Conservation (phyloP, 1,140 invertebrate species). For the Drosophila rhopaloa region DNA sequence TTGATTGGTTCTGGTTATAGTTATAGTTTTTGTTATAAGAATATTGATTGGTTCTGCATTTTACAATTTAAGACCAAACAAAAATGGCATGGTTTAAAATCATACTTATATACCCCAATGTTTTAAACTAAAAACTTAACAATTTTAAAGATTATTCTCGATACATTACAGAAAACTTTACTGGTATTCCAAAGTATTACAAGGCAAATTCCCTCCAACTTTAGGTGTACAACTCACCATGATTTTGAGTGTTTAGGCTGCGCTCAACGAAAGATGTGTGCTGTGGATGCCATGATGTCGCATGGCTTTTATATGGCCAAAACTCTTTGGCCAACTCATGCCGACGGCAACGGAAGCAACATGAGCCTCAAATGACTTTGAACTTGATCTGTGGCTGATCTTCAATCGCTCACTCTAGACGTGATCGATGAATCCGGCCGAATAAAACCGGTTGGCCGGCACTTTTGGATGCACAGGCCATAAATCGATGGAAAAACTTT, state of each 20-base stretch:
- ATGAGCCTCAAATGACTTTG: conserved; percentile 59
- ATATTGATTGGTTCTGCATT: too few species aligned
- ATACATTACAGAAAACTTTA: too few species aligned
- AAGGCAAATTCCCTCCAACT: too few species aligned
- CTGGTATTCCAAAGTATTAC: too few species aligned
- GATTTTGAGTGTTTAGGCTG: conserved; percentile 46
- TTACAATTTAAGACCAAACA: too few species aligned
- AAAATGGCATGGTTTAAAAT: too few species aligned
- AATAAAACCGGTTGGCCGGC: conserved; percentile 50
- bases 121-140: too few species aligned
- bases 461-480: conserved; percentile 44
- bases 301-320: conserved; percentile 46
- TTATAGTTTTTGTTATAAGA: too few species aligned
- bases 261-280: conserved; percentile 56
- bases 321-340: conserved; percentile 10
- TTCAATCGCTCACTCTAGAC: conserved; percentile 21
- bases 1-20: too few species aligned
- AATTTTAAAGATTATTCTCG: too few species aligned
- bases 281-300: conserved; percentile 29
- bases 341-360: conserved; percentile 49
- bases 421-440: conserved; percentile 36
- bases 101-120: too few species aligned
- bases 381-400: conserved; percentile 64
- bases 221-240: conserved; percentile 42
- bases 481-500: conserved; percentile 53